Conservation (phyloP, 2,797 vertebrate genomes). For the Megaceryle alcyon region DNA sequence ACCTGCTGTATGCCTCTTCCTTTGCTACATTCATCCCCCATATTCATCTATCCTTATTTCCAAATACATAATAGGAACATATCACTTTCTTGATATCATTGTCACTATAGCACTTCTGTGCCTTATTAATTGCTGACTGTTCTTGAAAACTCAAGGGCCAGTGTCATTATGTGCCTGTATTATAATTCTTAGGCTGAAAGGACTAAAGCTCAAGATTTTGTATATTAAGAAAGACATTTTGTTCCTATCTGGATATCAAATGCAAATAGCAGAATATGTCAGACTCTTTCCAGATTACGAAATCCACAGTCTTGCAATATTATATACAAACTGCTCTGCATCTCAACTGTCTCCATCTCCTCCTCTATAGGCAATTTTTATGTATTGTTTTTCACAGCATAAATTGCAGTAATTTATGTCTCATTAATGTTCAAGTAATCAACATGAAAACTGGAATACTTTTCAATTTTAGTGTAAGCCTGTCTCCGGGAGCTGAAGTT, state of each 20-base stretch:
- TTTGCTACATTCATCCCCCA: not conserved
- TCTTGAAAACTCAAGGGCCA: not conserved
- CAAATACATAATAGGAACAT: not conserved
- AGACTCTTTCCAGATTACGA: not conserved
- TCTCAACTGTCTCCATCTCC: not conserved
- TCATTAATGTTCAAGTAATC: not conserved
- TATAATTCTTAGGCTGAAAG: not conserved
- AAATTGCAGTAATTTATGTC: not conserved
- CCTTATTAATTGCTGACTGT: not conserved
- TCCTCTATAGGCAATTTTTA: not conserved
- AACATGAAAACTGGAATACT: not conserved
- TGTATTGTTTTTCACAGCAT: not conserved
- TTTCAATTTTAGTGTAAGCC: not conserved
- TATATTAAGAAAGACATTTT: not conserved
- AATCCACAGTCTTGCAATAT: not conserved
- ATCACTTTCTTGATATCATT: not conserved
- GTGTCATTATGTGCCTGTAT: not conserved
- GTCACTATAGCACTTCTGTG: not conserved
- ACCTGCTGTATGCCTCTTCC: not conserved
- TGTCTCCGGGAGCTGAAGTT: not conserved
- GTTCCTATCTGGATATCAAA: not conserved
- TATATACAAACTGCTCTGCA: not conserved
- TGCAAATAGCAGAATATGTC: not conserved
- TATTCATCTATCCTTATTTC: not conserved
- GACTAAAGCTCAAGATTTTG: not conserved